Evolutionary conservation across 2,888 invertebrate genomes (phyloP).

Genomic region (Vandiemenella viatica): DNA sequence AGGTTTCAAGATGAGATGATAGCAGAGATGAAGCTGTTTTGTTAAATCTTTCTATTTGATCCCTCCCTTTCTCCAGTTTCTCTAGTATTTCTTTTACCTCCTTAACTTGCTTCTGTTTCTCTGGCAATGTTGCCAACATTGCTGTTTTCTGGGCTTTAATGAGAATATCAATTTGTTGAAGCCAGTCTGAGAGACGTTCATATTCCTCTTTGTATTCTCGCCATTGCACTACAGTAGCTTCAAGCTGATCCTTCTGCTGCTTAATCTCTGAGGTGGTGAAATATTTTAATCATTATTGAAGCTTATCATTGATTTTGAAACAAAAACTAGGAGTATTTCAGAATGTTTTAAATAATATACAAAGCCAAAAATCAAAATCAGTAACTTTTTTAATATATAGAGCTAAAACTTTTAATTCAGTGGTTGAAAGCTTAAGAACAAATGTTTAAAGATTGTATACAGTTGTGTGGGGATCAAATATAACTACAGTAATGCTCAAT

Average conservation of each 20-base stretch:
- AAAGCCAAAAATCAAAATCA: too few relatives aligned
- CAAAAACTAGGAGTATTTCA: too few relatives aligned
- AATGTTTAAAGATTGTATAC: too few relatives aligned
- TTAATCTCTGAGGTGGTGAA: constrained; percentile 45
- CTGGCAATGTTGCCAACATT: constrained; percentile 58
- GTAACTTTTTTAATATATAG: too few relatives aligned
- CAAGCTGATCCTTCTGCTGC: constrained; percentile 69
- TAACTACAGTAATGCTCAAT: too few relatives aligned
- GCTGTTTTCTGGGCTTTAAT: constrained; percentile 82
- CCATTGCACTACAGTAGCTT: constrained; percentile 69
- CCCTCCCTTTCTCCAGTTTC: constrained; percentile 59
- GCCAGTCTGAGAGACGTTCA: constrained; percentile 79
- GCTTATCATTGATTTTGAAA: too few relatives aligned
- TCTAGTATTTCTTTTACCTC: constrained; percentile 57
- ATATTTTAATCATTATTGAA: too few relatives aligned
- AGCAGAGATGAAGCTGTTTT: constrained; percentile 58
- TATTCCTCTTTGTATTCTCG: constrained; percentile 86
- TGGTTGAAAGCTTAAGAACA: too few relatives aligned
- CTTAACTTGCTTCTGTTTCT: constrained; percentile 71
- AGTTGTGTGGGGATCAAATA: too few relatives aligned
- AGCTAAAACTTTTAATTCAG: too few relatives aligned
- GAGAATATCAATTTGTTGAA: constrained; percentile 80
- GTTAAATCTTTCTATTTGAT: constrained; percentile 70
- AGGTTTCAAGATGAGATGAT: constrained; percentile 71
- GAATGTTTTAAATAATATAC: too few relatives aligned